A percentile compares a stretch with the other conserved stretches of the same genome.
phyloP scores from a whole-genome alignment of 2,113 vertebrate genomes.

The Cricetomys ansorgei region DNA sequence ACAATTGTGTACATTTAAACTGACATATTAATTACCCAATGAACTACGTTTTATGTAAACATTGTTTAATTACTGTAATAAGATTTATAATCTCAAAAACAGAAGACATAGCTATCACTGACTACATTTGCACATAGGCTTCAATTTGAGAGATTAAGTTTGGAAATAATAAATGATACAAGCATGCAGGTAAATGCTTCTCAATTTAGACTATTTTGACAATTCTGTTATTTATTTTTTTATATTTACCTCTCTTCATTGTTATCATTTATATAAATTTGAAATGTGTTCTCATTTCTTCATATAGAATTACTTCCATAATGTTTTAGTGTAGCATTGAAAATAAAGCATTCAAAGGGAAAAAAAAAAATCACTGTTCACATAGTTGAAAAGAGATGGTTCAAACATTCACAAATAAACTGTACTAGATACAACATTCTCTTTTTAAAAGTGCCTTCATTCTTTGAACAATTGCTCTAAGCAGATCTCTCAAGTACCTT shows the following conservation, averaged over 20 bases:
- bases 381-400: background rate
- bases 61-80: background rate
- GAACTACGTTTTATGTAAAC: background rate
- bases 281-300: background rate
- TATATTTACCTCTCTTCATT: background rate
- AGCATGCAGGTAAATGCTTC: background rate
- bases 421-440: background rate
- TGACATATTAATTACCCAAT: background rate
- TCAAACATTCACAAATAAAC: slow-evolving; percentile 31
- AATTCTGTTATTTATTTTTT: background rate
- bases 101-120: background rate
- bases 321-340: background rate
- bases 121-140: background rate
- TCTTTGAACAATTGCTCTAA: slow-evolving; percentile 12
- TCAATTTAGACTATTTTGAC: background rate
- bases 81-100: background rate
- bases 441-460: slow-evolving; percentile 37
- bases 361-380: slow-evolving; percentile 33
- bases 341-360: background rate
- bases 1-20: background rate
- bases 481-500: background rate
- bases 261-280: background rate
- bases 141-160: background rate
- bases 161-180: background rate
- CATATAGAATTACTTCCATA: background rate